Percentiles rank a stretch among this genome's conserved stretches.
Conservation (phyloP, 2,113 vertebrate species). For the Chionis minor region DNA sequence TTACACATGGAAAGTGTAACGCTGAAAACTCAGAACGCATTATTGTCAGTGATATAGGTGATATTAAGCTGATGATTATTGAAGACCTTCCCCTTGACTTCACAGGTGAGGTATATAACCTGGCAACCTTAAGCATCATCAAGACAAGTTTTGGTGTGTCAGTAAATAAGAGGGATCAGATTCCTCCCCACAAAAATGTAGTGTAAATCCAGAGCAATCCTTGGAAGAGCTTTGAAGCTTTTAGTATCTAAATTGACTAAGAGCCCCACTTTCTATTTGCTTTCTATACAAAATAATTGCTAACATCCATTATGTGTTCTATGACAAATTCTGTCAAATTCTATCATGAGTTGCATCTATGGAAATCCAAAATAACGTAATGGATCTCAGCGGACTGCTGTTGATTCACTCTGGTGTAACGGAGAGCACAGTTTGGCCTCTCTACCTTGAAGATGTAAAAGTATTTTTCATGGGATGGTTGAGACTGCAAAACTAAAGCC, state of each 20-base stretch:
- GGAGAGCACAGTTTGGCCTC: background rate
- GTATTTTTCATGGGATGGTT: background rate
- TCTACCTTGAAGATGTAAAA: background rate
- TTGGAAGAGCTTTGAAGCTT: background rate
- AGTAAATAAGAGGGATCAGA: background rate
- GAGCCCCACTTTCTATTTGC: background rate
- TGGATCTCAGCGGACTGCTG: background rate
- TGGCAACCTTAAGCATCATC: background rate
- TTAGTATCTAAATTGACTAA: background rate
- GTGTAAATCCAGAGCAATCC: background rate
- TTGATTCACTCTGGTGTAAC: background rate
- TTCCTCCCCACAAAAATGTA: background rate
- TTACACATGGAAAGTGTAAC: background rate
- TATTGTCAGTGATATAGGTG: background rate
- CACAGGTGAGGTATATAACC: background rate
- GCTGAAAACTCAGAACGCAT: background rate
- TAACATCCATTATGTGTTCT: background rate
- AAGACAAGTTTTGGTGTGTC: background rate
- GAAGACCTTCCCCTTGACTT: background rate
- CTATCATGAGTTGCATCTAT: background rate
- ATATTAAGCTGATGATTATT: background rate
- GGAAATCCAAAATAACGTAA: background rate
- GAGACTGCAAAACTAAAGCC: background rate
- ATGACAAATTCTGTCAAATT: background rate
- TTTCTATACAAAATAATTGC: background rate